A percentile compares a stretch with the other conserved stretches of the same genome.
Conservation (phyloP, 2,113 vertebrate genomes). For the human region GRCh38 chr21:18853001-18853500, state of each 20-base stretch:
- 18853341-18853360: not conserved
- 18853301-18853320: not conserved
- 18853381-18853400: not conserved
- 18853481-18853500: not conserved
- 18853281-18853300: not conserved
- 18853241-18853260: not conserved
- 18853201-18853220: too few relatives aligned
- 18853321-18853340: not conserved
- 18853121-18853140: too few relatives aligned
- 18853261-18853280: not conserved
- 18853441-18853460: not conserved
- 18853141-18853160: too few relatives aligned
- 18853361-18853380: not conserved
- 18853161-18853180: too few relatives aligned
- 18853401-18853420: not conserved
- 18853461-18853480: not conserved
- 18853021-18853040: too few relatives aligned
- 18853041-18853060: too few relatives aligned
- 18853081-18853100: too few relatives aligned
- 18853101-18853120: too few relatives aligned
- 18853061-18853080: too few relatives aligned
- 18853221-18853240: too few relatives aligned
- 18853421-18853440: not conserved
- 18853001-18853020: too few relatives aligned
- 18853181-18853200: too few relatives aligned